Base-by-base conservation (phyloP, 2,888 invertebrate genomes). In the Apodemia hepburni region DNA sequence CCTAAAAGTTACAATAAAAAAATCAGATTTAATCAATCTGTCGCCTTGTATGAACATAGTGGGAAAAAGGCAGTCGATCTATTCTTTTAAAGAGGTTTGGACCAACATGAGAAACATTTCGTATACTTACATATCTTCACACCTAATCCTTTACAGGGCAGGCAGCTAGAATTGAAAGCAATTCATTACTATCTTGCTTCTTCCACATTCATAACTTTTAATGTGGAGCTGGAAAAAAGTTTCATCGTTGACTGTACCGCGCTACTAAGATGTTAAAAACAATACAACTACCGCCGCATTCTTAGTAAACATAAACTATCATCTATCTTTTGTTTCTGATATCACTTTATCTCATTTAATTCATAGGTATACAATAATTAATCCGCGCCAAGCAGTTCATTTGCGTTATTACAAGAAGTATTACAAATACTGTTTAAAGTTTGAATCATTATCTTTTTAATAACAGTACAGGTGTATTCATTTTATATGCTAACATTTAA, bases 311-410 rank as follows among this genome's bases (percentile, higher is more conserved):
- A 64, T 33, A 49, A 61, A 59, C 18, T 63, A 63, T 60, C 61
- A 49, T 58, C 29, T 62, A 64, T 60, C 64, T 66, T 64, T 68
- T 66, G 66, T 65, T 65, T 38, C 59, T 63, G 59, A 54, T 66
- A 66, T 64, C 66, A 61, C 62, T 61, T 60, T 64, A 69, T 66
- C 69, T 65, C 59, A 69, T 69, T 65, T 66, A 68, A 69, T 66
- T 66, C 66, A 59, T 63, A 63, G 58, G 27, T 61, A 68, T 38
- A 66, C 63, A 66, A 17, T 61, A 45, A 62, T 59, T 66, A 66
- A 66, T 68, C 65, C 60, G 33, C 18, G 33, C 64, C 64, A 66
- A 68, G 51, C 60, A 17, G 65, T 47, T 62, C 62, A 62, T 54
- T 64, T 62, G 18, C 45, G 33, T 62, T 62, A 58, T 38, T 62